Base-by-base conservation (phyloP, 2,113 vertebrate genomes). In the Ailurus styani region DNA sequence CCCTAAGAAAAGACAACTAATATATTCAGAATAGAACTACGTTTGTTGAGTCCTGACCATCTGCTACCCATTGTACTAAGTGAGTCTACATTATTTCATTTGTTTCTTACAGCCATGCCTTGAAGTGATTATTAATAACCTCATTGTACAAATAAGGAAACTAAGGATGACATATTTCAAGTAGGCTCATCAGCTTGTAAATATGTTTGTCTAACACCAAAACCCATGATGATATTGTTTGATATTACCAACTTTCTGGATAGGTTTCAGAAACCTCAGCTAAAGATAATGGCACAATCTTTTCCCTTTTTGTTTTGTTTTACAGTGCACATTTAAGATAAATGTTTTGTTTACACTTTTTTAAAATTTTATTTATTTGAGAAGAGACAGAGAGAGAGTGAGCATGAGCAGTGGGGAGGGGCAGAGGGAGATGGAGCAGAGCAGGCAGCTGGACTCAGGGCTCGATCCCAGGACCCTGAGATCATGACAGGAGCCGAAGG, bases 61-160 rank as follows among this genome's bases (percentile, higher is more conserved):
- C 27, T 25, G 57, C 11, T 3, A 11, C 17, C 27, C 25, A 13
- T 55, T 64, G 12, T 64, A 14, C 29, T n/a, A 81, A 72, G 42
- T 90, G 64, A 73, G 64, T 83, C 37, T 72, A 31, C 14, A 60
- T 55, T 52, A 79, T 54, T 62, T 95, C 60, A 79, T 78, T 85
- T 60, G 68, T 7, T 42, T 77, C 47, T 68, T 70, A 45, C 1
- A 88, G 20, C 8, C 64, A 64, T 40, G 25, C 9, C 34, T 42
- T 54, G n/a, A 91, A n/a, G 17, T 78, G 1, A 18, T 45, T 86
- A 85, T 52, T 79, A 73, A 66, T 75, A 75, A 31, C 37, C 85
- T 81, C 40, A 81, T 62, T 78, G 89, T 90, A 81, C 34, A 93
- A 89, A 72, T 5, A 75, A 97, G 73, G 40, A 52, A 93, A 89